Evolutionary conservation across 1,140 invertebrate species (phyloP), one percentile per base, ranked within the genome.

Genomic region (Drosophila burlai): DNA sequence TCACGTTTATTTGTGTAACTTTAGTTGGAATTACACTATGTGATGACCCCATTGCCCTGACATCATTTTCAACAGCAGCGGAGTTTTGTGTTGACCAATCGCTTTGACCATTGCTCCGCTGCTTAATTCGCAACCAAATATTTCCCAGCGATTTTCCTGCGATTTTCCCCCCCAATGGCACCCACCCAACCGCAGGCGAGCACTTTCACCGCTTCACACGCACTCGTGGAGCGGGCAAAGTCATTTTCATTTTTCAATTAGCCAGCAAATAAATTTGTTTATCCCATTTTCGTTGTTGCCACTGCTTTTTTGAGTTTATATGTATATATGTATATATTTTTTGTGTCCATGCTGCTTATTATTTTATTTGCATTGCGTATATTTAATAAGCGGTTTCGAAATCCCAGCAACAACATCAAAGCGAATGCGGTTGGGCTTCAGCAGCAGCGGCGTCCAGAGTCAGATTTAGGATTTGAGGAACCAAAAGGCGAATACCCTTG

Each of bases 381-480:
- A 73, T 84, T 84, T 84, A 84, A 84, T 84, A 80, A 84, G 81
- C 81, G 82, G 82, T 84, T 84, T 68, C 54, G 63, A 42, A 80
- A 58, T 57, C 81, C 61, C 69, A 52, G 43, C 66, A 76, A 54
- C 76, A 76, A 67, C 73, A 78, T 75, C 80, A 81, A 76, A 76
- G 55, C 42, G 31, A 72, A 58, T 72, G 69, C 42, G 78, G 78
- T 60, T 40, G 64, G 55, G 55, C 47, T 13, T 26, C 60, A 46
- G 38, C 54, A 45, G 24, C 43, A 24, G 43, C 54, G 40, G 24
- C 43, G 29, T 11, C 42, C 24, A 21, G 9, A 26, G 13, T 9
- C 18, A 38, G 36, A 21, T 24, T 26, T 45, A 16, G 15, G 21
- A 38, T 31, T 29, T 46, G 29, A 10, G 21, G 58, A 24, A 24